A percentile compares a stretch with the other conserved stretches of the same genome.
phyloP scores from a whole-genome alignment of 2,888 invertebrate genomes.

The Hedya salicella region DNA sequence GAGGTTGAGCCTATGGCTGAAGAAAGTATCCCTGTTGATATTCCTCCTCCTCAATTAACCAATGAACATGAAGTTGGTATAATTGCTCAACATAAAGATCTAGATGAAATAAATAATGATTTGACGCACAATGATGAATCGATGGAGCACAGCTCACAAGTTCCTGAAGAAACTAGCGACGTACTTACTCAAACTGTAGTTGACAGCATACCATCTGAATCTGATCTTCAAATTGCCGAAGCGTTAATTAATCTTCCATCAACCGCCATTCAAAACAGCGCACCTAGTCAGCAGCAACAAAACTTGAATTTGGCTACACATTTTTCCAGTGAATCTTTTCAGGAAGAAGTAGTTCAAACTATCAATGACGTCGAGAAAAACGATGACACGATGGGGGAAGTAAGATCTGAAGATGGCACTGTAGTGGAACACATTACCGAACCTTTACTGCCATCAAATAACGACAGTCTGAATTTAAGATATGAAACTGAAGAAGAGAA shows the following conservation, averaged over 20 bases:
- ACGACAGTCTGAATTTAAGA: constrained; percentile 60
- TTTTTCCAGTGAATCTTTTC: constrained; percentile 46
- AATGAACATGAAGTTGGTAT: constrained; percentile 1
- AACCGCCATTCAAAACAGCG: constrained; percentile 69
- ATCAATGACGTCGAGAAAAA: constrained; percentile 38
- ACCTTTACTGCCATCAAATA: constrained; percentile 52
- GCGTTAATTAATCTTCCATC: constrained; percentile 78
- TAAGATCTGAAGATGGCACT: constrained; percentile 46
- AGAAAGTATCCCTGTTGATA: not conserved
- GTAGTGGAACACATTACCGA: constrained; percentile 20
- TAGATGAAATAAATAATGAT: constrained; percentile 24
- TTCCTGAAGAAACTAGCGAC: constrained; percentile 43
- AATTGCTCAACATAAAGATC: constrained; percentile 41
- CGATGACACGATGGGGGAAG: constrained; percentile 47
- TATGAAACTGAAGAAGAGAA: constrained; percentile 80
- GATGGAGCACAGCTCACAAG: not conserved
- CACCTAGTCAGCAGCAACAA: constrained; percentile 53
- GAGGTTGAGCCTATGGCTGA: not conserved
- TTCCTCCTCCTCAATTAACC: not conserved
- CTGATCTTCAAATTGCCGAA: constrained; percentile 81
- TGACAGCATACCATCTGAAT: constrained; percentile 72
- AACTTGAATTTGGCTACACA: constrained; percentile 47
- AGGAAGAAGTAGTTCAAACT: constrained; percentile 51
- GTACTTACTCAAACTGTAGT: constrained; percentile 31
- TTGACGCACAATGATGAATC: constrained; percentile 24